These are phyloP conservation scores for Streblospio benedicti DNA, from an alignment of 1,140 invertebrate species.

Conservation along the genomic window DNA sequence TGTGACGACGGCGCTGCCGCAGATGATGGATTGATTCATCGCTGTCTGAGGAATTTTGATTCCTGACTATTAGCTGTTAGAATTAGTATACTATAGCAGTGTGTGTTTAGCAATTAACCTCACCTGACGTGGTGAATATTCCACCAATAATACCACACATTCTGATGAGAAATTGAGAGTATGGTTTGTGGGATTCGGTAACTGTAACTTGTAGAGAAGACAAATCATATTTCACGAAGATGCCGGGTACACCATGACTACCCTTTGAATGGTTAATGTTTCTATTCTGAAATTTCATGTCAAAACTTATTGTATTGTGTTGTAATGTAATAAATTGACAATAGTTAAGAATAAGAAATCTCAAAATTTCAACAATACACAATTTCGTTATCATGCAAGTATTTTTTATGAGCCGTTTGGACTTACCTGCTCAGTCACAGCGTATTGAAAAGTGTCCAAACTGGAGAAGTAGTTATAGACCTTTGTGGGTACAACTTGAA, in stretches of 20 bases:
- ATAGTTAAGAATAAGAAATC: too few relatives aligned
- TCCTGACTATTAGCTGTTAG: background rate
- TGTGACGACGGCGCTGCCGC: too few relatives aligned
- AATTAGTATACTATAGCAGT: background rate
- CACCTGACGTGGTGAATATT: constrained; percentile 67
- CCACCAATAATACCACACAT: constrained; percentile 83
- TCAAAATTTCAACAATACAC: background rate
- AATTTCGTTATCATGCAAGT: too few relatives aligned
- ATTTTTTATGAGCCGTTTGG: too few relatives aligned
- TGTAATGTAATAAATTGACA: too few relatives aligned
- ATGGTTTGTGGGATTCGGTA: constrained; percentile 63
- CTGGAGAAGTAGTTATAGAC: constrained; percentile 57
- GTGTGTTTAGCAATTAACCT: background rate
- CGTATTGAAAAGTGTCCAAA: constrained; percentile 79
- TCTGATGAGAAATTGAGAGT: constrained; percentile 71
- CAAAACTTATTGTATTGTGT: background rate
- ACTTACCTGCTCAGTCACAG: constrained; percentile 66
- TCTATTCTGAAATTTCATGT: constrained; percentile 49
- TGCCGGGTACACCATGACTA: constrained; percentile 83
- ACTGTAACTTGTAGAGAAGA: constrained; percentile 73
- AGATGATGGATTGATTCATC: too few relatives aligned
- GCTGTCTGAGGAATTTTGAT: background rate
- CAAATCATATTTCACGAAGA: constrained; percentile 91
- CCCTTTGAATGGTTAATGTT: constrained; percentile 66
- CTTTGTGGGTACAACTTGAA: constrained; percentile 90